Conservation (phyloP, 1,140 invertebrate genomes). For the Metaphire vulgaris region DNA sequence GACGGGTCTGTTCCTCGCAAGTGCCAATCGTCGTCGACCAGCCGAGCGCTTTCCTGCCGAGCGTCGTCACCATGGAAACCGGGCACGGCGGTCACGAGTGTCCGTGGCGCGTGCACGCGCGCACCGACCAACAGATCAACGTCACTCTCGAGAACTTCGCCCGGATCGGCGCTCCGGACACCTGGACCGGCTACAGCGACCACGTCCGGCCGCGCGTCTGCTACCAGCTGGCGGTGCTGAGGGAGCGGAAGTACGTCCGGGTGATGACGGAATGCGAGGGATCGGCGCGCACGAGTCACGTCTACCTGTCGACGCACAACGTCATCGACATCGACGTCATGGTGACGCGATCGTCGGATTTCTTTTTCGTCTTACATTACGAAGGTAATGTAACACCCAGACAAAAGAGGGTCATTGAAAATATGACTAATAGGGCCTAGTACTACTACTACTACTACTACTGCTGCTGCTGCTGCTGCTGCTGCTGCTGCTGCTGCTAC, state of each 20-base stretch:
- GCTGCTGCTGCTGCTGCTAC: no score
- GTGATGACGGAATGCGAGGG: background rate
- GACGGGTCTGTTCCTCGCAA: no score
- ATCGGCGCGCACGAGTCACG: background rate
- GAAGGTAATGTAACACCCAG: background rate
- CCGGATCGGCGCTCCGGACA: background rate
- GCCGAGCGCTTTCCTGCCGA: conserved; percentile 12
- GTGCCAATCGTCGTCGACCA: background rate
- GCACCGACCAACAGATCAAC: conserved; percentile 23
- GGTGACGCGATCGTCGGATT: background rate
- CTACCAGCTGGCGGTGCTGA: background rate
- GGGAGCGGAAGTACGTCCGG: background rate
- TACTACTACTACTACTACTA: no score
- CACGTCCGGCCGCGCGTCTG: background rate
- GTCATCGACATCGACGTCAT: background rate
- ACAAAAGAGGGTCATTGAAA: no score
- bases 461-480: no score
- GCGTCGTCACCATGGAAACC: conserved; percentile 17
- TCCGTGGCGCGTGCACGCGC: conserved; percentile 14
- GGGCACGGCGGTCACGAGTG: conserved; percentile 15
- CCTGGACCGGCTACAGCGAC: background rate
- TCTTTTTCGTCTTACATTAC: background rate
- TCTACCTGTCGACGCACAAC: background rate
- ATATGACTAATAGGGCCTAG: no score
- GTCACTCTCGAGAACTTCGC: conserved; percentile 10